Conservation (phyloP, 1,140 invertebrate genomes). For the Araneus ventricosus region DNA sequence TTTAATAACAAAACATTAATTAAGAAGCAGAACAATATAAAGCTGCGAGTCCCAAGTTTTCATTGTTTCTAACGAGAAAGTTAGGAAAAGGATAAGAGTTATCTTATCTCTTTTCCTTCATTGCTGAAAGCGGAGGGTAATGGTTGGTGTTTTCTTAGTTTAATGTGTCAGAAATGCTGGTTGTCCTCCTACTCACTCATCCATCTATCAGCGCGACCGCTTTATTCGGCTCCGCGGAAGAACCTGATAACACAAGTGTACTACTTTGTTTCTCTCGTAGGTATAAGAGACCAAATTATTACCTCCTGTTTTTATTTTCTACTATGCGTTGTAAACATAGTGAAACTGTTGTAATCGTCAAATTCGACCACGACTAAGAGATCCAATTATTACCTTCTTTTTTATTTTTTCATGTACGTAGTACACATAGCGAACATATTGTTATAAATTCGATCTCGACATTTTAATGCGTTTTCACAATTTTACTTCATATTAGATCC, state of each 20-base stretch:
- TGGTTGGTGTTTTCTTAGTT: conserved; percentile 13
- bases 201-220: conserved; percentile 17
- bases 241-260: background rate
- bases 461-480: background rate
- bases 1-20: no score
- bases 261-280: background rate
- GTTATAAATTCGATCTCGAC: no score
- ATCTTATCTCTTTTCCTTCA: conserved; percentile 13
- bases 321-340: no score
- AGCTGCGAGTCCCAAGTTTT: background rate
- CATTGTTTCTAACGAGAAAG: background rate
- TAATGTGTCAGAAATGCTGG: conserved; percentile 34
- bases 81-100: background rate
- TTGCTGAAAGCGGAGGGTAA: background rate
- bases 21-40: no score
- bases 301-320: background rate
- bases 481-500: background rate
- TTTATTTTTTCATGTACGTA: no score
- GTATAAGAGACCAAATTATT: background rate
- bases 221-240: conserved; percentile 13
- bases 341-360: no score
- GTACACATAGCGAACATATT: no score
- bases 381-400: no score
- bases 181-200: background rate
- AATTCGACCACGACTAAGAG: no score